Base-by-base conservation (phyloP, 2,888 invertebrate genomes). In the Bugulina stolonifera region DNA sequence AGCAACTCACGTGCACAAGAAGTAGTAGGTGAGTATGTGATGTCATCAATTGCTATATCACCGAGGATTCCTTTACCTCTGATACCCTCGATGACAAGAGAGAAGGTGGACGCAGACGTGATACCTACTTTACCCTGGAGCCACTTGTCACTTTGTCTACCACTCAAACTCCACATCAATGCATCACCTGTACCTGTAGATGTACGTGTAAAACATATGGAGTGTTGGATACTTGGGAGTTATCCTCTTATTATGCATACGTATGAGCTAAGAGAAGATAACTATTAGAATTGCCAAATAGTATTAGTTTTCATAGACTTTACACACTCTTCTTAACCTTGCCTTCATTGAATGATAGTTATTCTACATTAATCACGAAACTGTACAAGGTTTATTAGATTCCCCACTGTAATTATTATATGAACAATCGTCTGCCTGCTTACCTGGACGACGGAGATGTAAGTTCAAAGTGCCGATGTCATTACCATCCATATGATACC, bases 61-160 rank as follows among this genome's bases (percentile, higher is more conserved):
- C 79, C 80, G 14, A 74, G 73, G 54, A 74, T 75, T 35, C 73
- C 76, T 27, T 34, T 73, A 3, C 79, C 79, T 29, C 78, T 69
- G 0, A 73, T 69, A 18, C 78, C 79, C 64, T 79, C 78, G 72
- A 80, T 54, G 10, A 70, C 54, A 2, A 70, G 3, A 5, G 64
- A 27, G 32, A 25, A 64, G 18, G 64, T 14, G n/a, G 29, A 25
- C n/a, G 32, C 5, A 25, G 64, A 64, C 64, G 75, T 80, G 77
- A 23, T 86, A 84, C 35, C 85, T 86, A 70, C 43, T 29, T 35
- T 70, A 32, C 85, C 88, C 54, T 87, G 86, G 32, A 86, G 85
- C 93, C 93, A 93, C 1, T 80, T 75, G 77, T 90, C 88, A 0
- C 91, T 91, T 77, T 90, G 89, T 78, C 91, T 88, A 0, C 91